These are phyloP conservation scores for Megalurothrips usitatus DNA, from an alignment of 2,888 invertebrate genomes.

Conservation along the genomic window DNA sequence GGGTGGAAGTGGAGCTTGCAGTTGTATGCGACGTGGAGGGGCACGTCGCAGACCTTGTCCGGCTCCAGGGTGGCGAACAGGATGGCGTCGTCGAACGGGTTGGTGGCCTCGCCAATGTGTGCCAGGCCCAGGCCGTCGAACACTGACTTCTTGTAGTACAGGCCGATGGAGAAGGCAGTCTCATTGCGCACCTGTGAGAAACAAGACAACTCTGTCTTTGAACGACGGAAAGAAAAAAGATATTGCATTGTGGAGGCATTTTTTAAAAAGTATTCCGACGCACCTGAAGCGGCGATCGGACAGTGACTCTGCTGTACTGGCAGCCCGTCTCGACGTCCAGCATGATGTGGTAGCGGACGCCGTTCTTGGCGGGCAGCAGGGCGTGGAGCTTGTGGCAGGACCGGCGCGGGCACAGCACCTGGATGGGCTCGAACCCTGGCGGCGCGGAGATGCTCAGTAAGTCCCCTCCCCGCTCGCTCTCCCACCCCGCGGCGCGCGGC, in stretches of 20 bases:
- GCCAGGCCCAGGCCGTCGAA: constrained; percentile 61
- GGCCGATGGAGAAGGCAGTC: constrained; percentile 67
- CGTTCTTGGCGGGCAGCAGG: constrained; percentile 57
- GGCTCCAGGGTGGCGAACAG: constrained; percentile 68
- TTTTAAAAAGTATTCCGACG: not conserved
- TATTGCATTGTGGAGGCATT: too few relatives aligned
- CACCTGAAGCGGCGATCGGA: constrained; percentile 73
- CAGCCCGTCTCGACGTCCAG: constrained; percentile 61
- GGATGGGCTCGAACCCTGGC: constrained; percentile 55
- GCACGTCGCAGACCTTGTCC: constrained; percentile 68
- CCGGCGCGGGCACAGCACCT: constrained; percentile 61
- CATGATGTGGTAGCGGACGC: constrained; percentile 64
- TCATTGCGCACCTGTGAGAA: constrained; percentile 64
- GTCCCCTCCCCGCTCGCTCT: too few relatives aligned
- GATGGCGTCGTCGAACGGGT: constrained; percentile 72
- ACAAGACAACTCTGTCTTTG: constrained; percentile 15
- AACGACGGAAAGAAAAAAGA: not conserved
- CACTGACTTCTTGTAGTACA: constrained; percentile 68
- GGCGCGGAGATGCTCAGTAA: not conserved
- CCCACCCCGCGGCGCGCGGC: not conserved
- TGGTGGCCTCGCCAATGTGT: constrained; percentile 61
- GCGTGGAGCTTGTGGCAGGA: constrained; percentile 61
- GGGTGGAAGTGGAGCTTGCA: constrained; percentile 71
- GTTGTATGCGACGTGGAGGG: constrained; percentile 74
- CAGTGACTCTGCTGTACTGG: constrained; percentile 57